Evolutionary conservation across 2,113 vertebrate species (phyloP).

Genomic region (Pseudopipra pipra): DNA sequence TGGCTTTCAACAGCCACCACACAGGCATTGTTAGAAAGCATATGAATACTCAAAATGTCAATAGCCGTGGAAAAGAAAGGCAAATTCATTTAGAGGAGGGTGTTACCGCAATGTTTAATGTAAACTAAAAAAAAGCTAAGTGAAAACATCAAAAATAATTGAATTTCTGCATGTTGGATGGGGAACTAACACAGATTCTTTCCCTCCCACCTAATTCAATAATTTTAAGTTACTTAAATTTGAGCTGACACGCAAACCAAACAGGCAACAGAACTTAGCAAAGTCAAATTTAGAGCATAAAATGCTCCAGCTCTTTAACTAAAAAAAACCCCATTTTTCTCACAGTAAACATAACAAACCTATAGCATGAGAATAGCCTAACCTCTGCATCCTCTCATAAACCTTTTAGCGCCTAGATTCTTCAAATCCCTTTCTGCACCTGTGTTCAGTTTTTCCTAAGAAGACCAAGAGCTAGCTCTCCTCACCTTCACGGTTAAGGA

Average conservation of each 20-base stretch:
- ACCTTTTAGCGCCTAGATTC: background rate
- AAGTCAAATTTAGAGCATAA: background rate
- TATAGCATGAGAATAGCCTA: background rate
- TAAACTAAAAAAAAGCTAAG: background rate
- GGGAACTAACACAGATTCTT: background rate
- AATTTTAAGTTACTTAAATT: background rate
- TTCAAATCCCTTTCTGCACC: background rate
- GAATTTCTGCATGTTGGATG: background rate
- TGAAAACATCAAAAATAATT: background rate
- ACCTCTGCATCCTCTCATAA: background rate
- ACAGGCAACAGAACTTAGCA: background rate
- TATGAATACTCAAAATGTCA: background rate
- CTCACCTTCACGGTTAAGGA: background rate
- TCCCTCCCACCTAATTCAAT: background rate
- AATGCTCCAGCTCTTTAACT: background rate
- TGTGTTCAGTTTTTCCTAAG: background rate
- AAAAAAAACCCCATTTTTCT: background rate
- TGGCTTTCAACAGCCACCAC: background rate
- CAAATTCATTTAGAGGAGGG: background rate
- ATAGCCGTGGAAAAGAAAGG: background rate
- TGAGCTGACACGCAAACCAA: background rate
- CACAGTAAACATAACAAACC: background rate
- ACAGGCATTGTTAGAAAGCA: background rate
- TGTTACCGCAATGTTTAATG: background rate
- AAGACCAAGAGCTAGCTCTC: background rate